A percentile compares a stretch with the other conserved stretches of the same genome.
Evolutionary conservation across 2,113 vertebrate genomes (phyloP).

Genomic region (Pituophis catenifer): DNA sequence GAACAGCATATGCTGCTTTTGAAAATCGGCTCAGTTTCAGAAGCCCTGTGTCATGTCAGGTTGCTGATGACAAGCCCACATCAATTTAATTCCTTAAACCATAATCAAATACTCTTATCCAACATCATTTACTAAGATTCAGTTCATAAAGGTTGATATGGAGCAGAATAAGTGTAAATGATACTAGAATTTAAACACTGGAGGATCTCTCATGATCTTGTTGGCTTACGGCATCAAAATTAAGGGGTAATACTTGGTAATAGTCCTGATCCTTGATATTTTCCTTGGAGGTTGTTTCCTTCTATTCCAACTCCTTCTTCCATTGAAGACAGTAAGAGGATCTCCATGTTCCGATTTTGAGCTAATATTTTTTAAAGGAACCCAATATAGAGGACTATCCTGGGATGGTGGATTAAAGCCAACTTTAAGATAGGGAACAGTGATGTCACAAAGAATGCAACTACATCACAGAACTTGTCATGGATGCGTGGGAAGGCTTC

Average conservation of each 20-base stretch:
- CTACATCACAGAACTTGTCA: not conserved
- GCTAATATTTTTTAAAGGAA: not conserved
- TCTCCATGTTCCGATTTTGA: not conserved
- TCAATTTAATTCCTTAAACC: not conserved
- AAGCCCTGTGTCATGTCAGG: not conserved
- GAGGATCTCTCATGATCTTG: not conserved
- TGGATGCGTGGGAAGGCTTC: not conserved
- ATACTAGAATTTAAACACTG: not conserved
- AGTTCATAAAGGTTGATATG: too few species aligned
- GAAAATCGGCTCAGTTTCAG: not conserved
- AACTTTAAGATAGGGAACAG: not conserved
- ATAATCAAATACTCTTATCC: not conserved
- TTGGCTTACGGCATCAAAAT: not conserved
- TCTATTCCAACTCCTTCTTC: not conserved
- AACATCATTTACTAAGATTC: not conserved
- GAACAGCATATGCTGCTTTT: not conserved
- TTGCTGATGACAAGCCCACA: not conserved
- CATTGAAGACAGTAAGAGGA: not conserved
- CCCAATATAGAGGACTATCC: not conserved
- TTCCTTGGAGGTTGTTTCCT: not conserved
- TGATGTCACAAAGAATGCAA: not conserved
- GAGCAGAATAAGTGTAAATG: not conserved
- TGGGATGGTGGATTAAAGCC: not conserved
- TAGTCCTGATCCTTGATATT: not conserved
- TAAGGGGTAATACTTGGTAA: not conserved